Percentiles rank a stretch among this genome's conserved stretches.
Evolutionary conservation across 2,113 vertebrate species (phyloP).

Genomic region (Formicarius rufipectus): DNA sequence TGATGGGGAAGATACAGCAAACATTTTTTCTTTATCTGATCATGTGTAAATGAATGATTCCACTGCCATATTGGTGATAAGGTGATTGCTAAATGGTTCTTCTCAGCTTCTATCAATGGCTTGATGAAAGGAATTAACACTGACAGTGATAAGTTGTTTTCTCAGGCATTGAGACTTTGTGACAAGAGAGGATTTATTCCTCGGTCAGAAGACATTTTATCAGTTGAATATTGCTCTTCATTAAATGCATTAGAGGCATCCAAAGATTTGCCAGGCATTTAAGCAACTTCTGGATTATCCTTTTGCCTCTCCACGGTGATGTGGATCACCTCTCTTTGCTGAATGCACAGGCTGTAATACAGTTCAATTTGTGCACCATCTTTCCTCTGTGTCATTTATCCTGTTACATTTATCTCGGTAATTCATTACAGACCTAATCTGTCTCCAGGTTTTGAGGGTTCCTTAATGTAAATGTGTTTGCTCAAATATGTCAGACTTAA

Average conservation of each 20-base stretch:
- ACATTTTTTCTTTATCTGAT: slow-evolving; percentile 67
- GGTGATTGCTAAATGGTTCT: slow-evolving; percentile 66
- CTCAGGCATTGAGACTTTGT: slow-evolving; percentile 9
- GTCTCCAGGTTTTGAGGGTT: not conserved
- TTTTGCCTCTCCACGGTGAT: not conserved
- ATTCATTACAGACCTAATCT: slow-evolving; percentile 41
- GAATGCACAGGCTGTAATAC: not conserved
- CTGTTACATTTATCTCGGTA: slow-evolving; percentile 14
- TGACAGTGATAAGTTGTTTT: slow-evolving; percentile 64
- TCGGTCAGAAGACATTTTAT: not conserved
- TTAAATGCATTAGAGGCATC: not conserved
- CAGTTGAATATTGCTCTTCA: slow-evolving; percentile 8
- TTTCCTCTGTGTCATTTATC: not conserved
- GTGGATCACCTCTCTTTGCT: not conserved
- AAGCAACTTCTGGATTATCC: not conserved
- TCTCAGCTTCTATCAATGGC: slow-evolving; percentile 60
- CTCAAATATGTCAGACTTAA: slow-evolving; percentile 48
- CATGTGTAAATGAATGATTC: slow-evolving; percentile 60
- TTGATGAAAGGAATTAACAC: slow-evolving; percentile 68
- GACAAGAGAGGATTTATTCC: slow-evolving; percentile 34
- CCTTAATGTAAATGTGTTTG: slow-evolving; percentile 36
- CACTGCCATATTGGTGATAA: slow-evolving; percentile 15
- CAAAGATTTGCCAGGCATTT: not conserved
- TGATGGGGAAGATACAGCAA: slow-evolving; percentile 58
- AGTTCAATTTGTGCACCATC: not conserved